phyloP scores from a whole-genome alignment of 2,797 vertebrate genomes.

The Poliocrania exsul region DNA sequence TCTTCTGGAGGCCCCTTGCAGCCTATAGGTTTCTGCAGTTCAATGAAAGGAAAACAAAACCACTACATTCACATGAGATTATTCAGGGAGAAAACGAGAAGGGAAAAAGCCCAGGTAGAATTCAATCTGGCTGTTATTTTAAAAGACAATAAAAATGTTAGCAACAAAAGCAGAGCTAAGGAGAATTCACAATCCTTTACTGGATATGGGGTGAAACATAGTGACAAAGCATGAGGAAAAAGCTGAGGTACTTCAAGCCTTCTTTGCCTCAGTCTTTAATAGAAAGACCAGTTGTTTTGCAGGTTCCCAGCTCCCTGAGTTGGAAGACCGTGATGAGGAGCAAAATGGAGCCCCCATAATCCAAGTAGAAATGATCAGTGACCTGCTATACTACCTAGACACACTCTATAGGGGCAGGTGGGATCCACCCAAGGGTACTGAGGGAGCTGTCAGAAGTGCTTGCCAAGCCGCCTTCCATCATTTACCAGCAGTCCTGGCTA shows the following conservation, averaged over 20 bases:
- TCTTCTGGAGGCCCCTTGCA: background rate
- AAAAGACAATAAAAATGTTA: background rate
- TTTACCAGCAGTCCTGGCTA: background rate
- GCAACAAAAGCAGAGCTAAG: background rate
- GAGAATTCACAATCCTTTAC: background rate
- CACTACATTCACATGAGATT: background rate
- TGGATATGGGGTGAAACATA: background rate
- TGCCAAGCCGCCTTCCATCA: background rate
- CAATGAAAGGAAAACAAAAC: background rate
- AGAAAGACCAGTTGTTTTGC: background rate
- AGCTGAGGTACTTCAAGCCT: background rate
- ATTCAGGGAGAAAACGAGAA: background rate
- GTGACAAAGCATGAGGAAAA: background rate
- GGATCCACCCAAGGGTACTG: background rate
- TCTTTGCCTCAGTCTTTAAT: background rate
- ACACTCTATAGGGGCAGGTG: background rate
- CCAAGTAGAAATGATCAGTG: background rate
- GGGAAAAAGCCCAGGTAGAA: background rate
- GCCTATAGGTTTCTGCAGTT: background rate
- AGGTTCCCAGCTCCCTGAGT: background rate
- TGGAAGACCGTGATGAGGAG: background rate
- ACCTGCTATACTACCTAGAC: background rate
- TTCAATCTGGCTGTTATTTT: background rate
- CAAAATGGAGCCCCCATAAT: background rate
- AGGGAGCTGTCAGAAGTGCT: background rate